phyloP scores from a whole-genome alignment of 2,113 vertebrate genomes.

The Bothrops jararaca region DNA sequence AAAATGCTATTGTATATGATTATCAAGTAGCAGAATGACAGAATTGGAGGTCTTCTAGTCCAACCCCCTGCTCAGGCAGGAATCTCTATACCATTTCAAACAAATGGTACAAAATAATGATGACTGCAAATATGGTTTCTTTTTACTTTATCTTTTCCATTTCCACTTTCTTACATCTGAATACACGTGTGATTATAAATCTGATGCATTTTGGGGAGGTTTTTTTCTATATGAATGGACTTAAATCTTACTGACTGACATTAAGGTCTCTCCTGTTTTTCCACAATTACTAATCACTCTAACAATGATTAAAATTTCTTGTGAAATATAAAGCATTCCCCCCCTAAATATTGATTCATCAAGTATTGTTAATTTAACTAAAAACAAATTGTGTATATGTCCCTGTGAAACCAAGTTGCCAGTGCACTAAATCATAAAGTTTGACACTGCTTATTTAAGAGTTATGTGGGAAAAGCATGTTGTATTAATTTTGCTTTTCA shows the following conservation, averaged over 20 bases:
- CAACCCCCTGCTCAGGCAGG: no score
- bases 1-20: neutral
- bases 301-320: neutral
- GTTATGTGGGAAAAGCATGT: neutral
- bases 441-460: fast-evolving
- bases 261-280: neutral
- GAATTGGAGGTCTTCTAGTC: no score
- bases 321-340: neutral
- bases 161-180: neutral
- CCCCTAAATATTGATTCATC: neutral
- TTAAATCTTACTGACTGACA: neutral
- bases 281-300: neutral
- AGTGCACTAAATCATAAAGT: neutral
- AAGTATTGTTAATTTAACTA: neutral
- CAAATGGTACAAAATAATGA: neutral
- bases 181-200: neutral
- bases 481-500: neutral
- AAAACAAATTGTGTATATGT: neutral
- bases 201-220: neutral
- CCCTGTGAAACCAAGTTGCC: constrained; percentile 19
- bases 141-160: neutral
- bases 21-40: no score
- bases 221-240: no score
- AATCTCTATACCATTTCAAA: no score
- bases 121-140: neutral